Evolutionary conservation across 1,140 invertebrate species (phyloP).

Genomic region (Hyphantria cunea): DNA sequence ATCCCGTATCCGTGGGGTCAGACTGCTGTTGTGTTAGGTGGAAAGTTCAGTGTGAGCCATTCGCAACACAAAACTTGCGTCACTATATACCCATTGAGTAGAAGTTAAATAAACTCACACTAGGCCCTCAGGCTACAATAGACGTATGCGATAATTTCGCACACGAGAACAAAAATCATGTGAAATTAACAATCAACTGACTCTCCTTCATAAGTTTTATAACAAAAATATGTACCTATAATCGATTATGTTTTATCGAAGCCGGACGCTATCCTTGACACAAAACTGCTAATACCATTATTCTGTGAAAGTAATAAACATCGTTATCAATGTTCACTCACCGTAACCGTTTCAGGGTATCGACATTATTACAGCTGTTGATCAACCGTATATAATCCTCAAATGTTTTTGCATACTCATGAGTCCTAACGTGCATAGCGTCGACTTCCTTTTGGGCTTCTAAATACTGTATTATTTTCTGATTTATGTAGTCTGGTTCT

Average conservation of each 20-base stretch:
- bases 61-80: too few relatives aligned
- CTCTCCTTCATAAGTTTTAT: too few relatives aligned
- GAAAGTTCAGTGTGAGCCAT: too few relatives aligned
- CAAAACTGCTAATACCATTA: constrained; percentile 1
- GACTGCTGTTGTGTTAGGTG: too few relatives aligned
- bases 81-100: too few relatives aligned
- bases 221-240: not conserved
- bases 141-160: too few relatives aligned
- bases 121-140: too few relatives aligned
- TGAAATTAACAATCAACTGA: too few relatives aligned
- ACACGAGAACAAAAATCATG: too few relatives aligned
- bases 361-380: constrained; percentile 89
- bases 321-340: constrained; percentile 58
- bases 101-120: too few relatives aligned
- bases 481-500: constrained; percentile 95
- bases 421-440: constrained; percentile 90
- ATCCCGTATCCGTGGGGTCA: too few relatives aligned
- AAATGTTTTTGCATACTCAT: constrained; percentile 94
- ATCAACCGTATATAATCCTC: constrained; percentile 95
- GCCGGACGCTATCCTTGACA: too few relatives aligned
- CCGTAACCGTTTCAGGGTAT: constrained; percentile 91
- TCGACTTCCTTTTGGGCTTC: constrained; percentile 89
- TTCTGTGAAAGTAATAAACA: constrained; percentile 22
- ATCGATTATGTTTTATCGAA: constrained; percentile 1
- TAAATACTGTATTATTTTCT: constrained; percentile 92